Conservation (phyloP, 2,888 invertebrate species). For the Eueremaeus valkanovi region DNA sequence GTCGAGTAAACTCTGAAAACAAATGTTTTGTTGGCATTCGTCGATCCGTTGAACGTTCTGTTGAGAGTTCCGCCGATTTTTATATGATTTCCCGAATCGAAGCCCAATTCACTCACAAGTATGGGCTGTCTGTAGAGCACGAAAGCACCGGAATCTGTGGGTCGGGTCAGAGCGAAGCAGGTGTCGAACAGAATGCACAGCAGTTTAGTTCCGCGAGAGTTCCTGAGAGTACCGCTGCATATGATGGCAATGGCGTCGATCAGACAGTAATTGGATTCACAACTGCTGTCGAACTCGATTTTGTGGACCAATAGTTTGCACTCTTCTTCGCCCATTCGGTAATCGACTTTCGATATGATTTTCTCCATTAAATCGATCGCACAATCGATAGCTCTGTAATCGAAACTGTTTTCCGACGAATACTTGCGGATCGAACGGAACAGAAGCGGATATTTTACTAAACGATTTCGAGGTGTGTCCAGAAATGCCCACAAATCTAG, state of each 20-base stretch:
- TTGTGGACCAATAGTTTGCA: slow-evolving; percentile 15
- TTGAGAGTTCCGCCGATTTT: slow-evolving; percentile 23
- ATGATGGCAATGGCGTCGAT: not conserved
- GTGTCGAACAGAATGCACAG: slow-evolving; percentile 24
- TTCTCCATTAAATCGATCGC: slow-evolving; percentile 24
- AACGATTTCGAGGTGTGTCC: slow-evolving; percentile 21
- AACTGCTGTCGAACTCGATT: slow-evolving; percentile 17
- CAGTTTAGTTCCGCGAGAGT: slow-evolving; percentile 19
- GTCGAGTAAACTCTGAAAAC: slow-evolving; percentile 14
- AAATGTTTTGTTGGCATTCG: not conserved
- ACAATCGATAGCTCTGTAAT: slow-evolving; percentile 24
- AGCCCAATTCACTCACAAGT: not conserved
- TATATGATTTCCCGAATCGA: slow-evolving; percentile 8
- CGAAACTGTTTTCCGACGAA: slow-evolving; percentile 21
- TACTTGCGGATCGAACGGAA: slow-evolving; percentile 12
- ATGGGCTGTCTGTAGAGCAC: slow-evolving; percentile 28
- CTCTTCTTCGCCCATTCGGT: slow-evolving; percentile 25
- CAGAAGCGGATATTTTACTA: slow-evolving; percentile 31
- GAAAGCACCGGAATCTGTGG: not conserved
- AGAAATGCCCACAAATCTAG: slow-evolving; percentile 24
- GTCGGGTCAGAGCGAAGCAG: slow-evolving; percentile 25
- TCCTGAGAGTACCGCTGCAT: slow-evolving; percentile 15
- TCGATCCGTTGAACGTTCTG: slow-evolving; percentile 1
- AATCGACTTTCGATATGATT: slow-evolving; percentile 24
- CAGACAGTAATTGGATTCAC: slow-evolving; percentile 13